A percentile compares a stretch with the other conserved stretches of the same genome.
These are phyloP conservation scores for Synergus umbraculus DNA, from an alignment of 2,888 invertebrate species.

Conservation along the genomic window DNA sequence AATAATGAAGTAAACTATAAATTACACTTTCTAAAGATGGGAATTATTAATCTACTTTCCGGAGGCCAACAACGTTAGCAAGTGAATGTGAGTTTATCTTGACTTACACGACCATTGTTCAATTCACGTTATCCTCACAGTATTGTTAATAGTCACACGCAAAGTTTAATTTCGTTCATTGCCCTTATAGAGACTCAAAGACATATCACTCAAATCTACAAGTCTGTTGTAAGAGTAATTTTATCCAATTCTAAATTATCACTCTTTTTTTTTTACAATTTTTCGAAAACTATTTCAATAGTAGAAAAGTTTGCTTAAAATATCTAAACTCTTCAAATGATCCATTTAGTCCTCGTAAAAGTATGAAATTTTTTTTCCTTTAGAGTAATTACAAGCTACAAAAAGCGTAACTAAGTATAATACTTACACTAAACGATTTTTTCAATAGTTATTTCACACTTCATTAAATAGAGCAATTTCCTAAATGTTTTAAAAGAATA, in stretches of 20 bases:
- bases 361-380: neutral
- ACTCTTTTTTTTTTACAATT: neutral
- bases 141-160: conserved; percentile 38
- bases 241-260: neutral
- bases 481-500: neutral
- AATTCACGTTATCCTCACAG: conserved; percentile 31
- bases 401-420: neutral
- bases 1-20: neutral
- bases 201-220: conserved; percentile 11
- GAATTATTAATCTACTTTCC: conserved; percentile 24
- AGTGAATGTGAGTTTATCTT: conserved; percentile 31
- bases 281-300: neutral
- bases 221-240: neutral
- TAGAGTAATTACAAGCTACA: neutral
- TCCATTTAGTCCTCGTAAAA: neutral
- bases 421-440: neutral
- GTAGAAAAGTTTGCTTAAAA: neutral
- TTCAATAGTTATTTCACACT: neutral
- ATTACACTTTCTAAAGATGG: conserved; percentile 9
- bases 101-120: conserved; percentile 25
- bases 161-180: conserved; percentile 31
- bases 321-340: neutral
- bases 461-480: neutral
- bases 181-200: conserved; percentile 13
- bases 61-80: conserved; percentile 27